A percentile compares a stretch with the other conserved stretches of the same genome.
Evolutionary conservation across 2,888 invertebrate genomes (phyloP).

Genomic region (Diarsia brunnea): DNA sequence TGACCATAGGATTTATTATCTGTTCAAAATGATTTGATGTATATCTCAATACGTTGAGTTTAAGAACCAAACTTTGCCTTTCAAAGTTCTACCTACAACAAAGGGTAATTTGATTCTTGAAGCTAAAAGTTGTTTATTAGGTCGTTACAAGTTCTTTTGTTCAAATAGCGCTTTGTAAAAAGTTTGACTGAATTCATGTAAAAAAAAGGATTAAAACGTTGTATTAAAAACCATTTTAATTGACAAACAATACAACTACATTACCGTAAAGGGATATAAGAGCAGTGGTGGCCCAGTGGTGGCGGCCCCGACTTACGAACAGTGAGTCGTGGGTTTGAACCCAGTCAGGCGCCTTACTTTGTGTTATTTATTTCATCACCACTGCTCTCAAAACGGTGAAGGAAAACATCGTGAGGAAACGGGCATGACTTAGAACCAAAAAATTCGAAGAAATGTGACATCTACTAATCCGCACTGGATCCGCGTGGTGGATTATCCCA

Average conservation of each 20-base stretch:
- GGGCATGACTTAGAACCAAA: too few species aligned
- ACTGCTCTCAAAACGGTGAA: too few species aligned
- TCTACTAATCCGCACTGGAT: too few species aligned
- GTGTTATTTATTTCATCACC: too few species aligned
- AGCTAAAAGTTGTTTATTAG: slow-evolving; percentile 18
- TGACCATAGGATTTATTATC: not conserved
- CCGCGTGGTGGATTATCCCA: too few species aligned
- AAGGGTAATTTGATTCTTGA: slow-evolving; percentile 2
- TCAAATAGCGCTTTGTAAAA: not conserved
- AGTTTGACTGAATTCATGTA: not conserved
- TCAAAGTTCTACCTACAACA: not conserved
- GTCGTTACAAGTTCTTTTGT: slow-evolving; percentile 7
- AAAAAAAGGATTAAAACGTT: not conserved
- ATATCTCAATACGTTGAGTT: not conserved
- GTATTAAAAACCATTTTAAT: not conserved
- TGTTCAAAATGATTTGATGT: not conserved
- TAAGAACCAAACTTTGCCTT: slow-evolving; percentile 11
- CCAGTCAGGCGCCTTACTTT: too few species aligned
- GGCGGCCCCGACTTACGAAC: too few species aligned
- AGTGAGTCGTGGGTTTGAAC: too few species aligned
- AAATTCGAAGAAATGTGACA: too few species aligned
- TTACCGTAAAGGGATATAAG: not conserved
- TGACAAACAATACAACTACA: not conserved
- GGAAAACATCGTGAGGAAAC: too few species aligned
- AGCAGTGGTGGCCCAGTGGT: too few species aligned